Base-by-base conservation (phyloP, 2,113 vertebrate species). In the Martes martes region DNA sequence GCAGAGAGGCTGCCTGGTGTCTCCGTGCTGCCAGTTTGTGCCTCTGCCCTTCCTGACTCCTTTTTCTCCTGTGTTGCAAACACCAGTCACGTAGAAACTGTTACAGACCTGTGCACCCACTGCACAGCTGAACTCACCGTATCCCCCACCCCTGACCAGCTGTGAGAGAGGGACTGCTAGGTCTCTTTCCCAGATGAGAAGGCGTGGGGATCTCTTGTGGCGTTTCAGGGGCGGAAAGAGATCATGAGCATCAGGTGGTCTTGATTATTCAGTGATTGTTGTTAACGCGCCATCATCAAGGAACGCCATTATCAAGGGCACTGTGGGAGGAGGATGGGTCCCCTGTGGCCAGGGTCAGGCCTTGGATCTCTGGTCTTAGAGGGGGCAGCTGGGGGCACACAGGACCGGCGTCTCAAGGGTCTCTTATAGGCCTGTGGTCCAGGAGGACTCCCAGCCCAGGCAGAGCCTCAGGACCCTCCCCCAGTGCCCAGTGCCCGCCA, bases 71-170 rank as follows among this genome's bases (percentile, higher is more conserved):
- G 42, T 15, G 73, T 36, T 11, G 4, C 55, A 59, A 57, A 28
- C 7, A 7, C 18, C 2, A 31, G 55, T 52, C 23, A 26, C 39
- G 0, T 42, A 18, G 10, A 15, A 26, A 31, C 0, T 0, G 4
- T 6, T 6, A 2, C 36, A 24, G 19, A 10, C 11, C 26, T 4
- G 0, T 1, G 59, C 4, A 0, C 10, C 26, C 1, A 0, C 50
- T 21, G 74, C 2, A 0, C 0, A 6, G 28, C 4, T 8, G 28
- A 50, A 39, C 42, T 39, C 36, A 1, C 21, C 42, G 14, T 1
- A 28, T 16, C 26, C 57, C 21, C 23, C 57, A 23, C 33, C 57
- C n/a, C 52, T 55, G 14, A 23, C 61, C 11, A 15, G 65, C 67
- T 0, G 0, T n/a, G 36, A 28, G 47, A 7, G 16, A 11, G 57